Conservation (phyloP, 2,888 invertebrate genomes). For the Callosobruchus maculatus region DNA sequence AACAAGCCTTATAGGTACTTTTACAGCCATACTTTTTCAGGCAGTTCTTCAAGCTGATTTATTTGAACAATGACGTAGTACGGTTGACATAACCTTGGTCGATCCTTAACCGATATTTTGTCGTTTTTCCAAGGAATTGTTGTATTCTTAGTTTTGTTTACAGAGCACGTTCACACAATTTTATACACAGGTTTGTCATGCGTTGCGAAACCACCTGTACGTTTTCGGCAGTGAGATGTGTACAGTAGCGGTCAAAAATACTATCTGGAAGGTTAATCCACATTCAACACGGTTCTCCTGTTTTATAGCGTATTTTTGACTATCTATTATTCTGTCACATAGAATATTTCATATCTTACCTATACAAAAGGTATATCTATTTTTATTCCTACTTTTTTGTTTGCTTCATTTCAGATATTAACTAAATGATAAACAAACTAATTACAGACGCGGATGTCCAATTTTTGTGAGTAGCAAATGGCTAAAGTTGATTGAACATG, state of each 20-base stretch:
- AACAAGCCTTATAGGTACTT: not conserved
- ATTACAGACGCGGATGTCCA: too few species aligned
- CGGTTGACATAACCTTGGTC: slow-evolving; percentile 21
- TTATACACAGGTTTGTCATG: not conserved
- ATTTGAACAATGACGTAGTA: slow-evolving; percentile 16
- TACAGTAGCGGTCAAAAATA: not conserved
- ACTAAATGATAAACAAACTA: too few species aligned
- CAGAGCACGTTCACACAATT: not conserved
- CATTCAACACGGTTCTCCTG: too few species aligned
- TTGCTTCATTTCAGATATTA: too few species aligned
- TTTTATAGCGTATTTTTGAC: too few species aligned
- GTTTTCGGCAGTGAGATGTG: not conserved
- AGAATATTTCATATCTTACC: too few species aligned
- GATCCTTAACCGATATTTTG: slow-evolving; percentile 23
- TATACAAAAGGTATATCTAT: too few species aligned
- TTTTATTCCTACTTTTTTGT: too few species aligned
- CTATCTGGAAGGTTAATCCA: not conserved
- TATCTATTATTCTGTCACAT: too few species aligned
- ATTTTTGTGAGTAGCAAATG: too few species aligned
- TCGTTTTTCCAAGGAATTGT: slow-evolving; percentile 2
- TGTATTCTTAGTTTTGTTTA: slow-evolving; percentile 5
- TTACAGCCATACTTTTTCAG: not conserved
- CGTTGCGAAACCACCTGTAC: not conserved
- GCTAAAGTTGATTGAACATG: too few species aligned
- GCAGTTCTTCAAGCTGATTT: slow-evolving; percentile 4